These are phyloP conservation scores for Rhineura floridana DNA, from an alignment of 2,113 vertebrate genomes.

Conservation along the genomic window DNA sequence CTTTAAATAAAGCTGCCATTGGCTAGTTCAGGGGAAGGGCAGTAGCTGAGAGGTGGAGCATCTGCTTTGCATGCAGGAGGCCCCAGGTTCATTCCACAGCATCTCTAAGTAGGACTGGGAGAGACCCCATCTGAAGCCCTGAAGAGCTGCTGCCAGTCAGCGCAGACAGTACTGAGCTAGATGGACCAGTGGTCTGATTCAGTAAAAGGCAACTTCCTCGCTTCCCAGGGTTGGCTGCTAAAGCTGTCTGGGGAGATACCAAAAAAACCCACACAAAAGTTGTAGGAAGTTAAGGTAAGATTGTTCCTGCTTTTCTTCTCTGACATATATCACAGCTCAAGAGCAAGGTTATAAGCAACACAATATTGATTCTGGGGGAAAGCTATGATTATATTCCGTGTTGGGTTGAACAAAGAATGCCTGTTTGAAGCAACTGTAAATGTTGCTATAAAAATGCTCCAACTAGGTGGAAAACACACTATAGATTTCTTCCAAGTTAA, in stretches of 20 bases:
- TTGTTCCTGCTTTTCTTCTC: background rate
- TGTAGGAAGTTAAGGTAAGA: fast-evolving
- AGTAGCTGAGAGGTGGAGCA: too few species aligned
- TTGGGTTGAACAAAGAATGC: conserved; percentile 4
- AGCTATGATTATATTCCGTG: conserved; percentile 24
- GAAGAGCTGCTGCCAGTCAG: too few species aligned
- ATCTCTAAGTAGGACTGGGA: too few species aligned
- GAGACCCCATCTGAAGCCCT: too few species aligned
- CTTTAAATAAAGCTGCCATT: background rate
- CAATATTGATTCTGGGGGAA: background rate
- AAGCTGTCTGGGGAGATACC: background rate
- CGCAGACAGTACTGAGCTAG: too few species aligned
- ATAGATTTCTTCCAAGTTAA: conserved; percentile 47
- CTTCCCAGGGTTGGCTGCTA: too few species aligned
- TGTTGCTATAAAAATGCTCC: conserved; percentile 39
- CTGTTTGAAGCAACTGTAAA: conserved; percentile 25
- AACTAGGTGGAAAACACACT: conserved; percentile 36
- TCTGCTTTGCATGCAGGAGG: too few species aligned
- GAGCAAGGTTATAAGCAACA: background rate
- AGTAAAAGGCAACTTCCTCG: too few species aligned
- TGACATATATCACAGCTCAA: background rate
- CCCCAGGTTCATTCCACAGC: too few species aligned
- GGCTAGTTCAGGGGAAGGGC: background rate
- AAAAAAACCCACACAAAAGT: background rate
- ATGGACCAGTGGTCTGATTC: too few species aligned